Evolutionary conservation across 2,113 vertebrate species (phyloP), one percentile per base, ranked within the genome.

Genomic region (Cochlearius cochlearius): DNA sequence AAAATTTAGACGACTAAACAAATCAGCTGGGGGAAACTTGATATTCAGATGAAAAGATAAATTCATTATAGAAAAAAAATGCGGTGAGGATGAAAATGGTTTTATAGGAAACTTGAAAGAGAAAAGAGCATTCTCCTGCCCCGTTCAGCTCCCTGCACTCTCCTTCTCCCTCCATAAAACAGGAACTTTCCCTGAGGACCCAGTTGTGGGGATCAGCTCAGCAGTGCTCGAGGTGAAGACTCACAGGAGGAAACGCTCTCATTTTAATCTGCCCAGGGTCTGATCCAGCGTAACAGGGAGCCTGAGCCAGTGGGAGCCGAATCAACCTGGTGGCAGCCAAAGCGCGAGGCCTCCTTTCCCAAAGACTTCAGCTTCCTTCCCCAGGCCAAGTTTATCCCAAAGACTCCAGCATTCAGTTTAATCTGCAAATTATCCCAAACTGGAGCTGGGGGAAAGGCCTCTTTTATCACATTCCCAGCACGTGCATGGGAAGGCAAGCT

Each of bases 241-340:
- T 58, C 26, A 2, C 0, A 4, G 30, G 60, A 63, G 53, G 27
- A 72, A 78, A 52, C 2, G 0, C 7, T 52, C 8, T 53, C 0
- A 1, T 58, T 59, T 36, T 52, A 13, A 7, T 59, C 43, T 64
- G 56, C 64, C 83, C n/a, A 1, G 64, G n/a, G 2, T 17, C 43
- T 53, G 36, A 25, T 9, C 34, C 74, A 12, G 49, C 1, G 21
- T 36, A 29, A 7, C 17, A 3, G 45, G 25, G 59, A 15, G 17
- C 18, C 47, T 29, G 39, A 63, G 43, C 11, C 50, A 19, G 56
- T 0, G 1, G 38, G 43, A 72, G 18, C 23, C 19, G 21, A 55
- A 78, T 39, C 32, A 49, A 20, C 16, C 15, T 58, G 62, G 8
- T 47, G 32, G 74, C 49, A 68, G 41, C 49, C 17, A 3, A 30